Evolutionary conservation across 2,797 vertebrate genomes (phyloP).

Genomic region (Poeciliopsis infans): DNA sequence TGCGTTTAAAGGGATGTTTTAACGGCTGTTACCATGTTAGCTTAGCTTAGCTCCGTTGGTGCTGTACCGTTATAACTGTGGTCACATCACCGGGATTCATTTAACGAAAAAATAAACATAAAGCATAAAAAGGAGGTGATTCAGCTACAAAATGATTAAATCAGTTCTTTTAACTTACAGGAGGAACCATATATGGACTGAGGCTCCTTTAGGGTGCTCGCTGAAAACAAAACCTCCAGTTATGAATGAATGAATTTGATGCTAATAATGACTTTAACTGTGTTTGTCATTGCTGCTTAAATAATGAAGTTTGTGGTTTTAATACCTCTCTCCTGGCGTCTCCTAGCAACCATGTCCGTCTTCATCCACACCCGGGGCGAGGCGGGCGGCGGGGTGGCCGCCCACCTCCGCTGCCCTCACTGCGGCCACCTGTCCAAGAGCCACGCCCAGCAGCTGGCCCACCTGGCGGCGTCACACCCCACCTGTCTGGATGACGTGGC

Average conservation of each 20-base stretch:
- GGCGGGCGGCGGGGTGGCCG: constrained; percentile 19
- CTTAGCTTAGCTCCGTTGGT: constrained; percentile 6
- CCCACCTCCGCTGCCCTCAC: constrained; percentile 63
- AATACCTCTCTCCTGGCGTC: not conserved
- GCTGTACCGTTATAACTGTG: not conserved
- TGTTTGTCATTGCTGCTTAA: too few relatives aligned
- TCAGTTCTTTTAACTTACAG: not conserved
- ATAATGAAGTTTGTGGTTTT: not conserved
- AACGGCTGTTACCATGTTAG: constrained; percentile 18
- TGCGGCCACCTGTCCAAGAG: constrained; percentile 65
- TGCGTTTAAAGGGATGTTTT: accelerated
- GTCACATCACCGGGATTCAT: not conserved
- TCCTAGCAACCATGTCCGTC: constrained; percentile 34
- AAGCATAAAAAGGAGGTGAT: not conserved
- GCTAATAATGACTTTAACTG: not conserved
- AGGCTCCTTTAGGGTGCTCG: not conserved
- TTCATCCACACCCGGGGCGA: constrained; percentile 26
- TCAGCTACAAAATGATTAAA: not conserved
- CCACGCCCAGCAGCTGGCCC: constrained; percentile 66
- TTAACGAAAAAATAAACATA: not conserved
- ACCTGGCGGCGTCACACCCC: constrained; percentile 62
- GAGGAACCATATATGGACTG: not conserved
- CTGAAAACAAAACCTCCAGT: not conserved
- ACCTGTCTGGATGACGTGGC: constrained; percentile 33
- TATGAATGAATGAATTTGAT: not conserved